Evolutionary conservation across 2,113 vertebrate genomes (phyloP).

Genomic region (Leptobrachium ailaonicum): DNA sequence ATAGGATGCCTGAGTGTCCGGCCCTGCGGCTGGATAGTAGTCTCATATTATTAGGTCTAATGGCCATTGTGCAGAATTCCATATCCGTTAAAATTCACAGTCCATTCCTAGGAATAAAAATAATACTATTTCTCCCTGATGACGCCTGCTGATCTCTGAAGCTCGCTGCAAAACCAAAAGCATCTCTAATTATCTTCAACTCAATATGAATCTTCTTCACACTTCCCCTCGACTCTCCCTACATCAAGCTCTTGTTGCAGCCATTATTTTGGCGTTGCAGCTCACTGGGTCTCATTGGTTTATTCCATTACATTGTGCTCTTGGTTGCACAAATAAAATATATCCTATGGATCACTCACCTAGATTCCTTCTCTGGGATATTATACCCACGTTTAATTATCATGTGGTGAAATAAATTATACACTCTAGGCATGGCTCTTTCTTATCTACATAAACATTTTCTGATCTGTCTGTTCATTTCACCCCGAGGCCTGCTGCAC

Average conservation of each 20-base stretch:
- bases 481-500: not conserved
- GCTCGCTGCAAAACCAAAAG: no score
- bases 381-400: not conserved
- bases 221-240: not conserved
- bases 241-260: not conserved
- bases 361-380: not conserved
- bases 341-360: not conserved
- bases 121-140: no score
- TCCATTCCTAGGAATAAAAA: no score
- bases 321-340: not conserved
- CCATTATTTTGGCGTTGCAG: not conserved
- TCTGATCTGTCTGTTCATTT: not conserved
- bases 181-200: no score
- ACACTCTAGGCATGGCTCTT: not conserved
- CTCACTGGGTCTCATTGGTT: not conserved
- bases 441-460: conserved; percentile 12
- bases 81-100: no score
- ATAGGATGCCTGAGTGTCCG: no score
- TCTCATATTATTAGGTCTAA: no score
- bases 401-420: not conserved
- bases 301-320: not conserved
- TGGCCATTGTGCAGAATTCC: no score
- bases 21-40: no score
- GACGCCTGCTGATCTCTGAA: no score
- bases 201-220: no score